These are phyloP conservation scores for Pogonocichla stellata DNA, from an alignment of 2,113 vertebrate genomes.

Conservation along the genomic window DNA sequence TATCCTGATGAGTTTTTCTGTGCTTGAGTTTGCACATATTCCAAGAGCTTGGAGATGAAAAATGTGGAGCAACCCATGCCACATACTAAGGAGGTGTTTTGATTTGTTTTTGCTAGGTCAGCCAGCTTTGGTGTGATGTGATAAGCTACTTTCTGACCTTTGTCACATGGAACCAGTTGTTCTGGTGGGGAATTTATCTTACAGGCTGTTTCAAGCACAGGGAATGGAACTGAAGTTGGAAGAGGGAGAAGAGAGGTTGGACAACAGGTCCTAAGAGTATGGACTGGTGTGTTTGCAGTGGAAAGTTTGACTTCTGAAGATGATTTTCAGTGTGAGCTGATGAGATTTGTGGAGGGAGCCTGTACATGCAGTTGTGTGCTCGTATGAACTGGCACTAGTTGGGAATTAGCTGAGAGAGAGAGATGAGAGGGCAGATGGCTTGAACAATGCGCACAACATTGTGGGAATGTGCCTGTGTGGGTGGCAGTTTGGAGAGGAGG, in stretches of 20 bases:
- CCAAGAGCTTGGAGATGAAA: not conserved
- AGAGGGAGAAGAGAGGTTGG: not conserved
- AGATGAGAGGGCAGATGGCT: not conserved
- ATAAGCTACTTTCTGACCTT: not conserved
- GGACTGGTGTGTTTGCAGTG: not conserved
- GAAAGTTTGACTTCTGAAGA: not conserved
- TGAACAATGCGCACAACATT: not conserved
- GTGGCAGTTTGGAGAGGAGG: not conserved
- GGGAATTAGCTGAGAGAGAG: not conserved
- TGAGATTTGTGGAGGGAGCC: not conserved
- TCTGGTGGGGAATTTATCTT: not conserved
- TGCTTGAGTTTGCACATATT: not conserved
- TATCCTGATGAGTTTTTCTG: not conserved
- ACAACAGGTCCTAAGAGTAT: not conserved
- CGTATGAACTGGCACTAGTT: not conserved
- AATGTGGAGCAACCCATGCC: not conserved
- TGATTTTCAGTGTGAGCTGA: not conserved
- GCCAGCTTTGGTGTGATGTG: not conserved
- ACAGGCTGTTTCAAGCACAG: not conserved
- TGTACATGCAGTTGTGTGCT: not conserved
- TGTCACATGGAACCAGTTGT: not conserved
- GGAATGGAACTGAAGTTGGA: not conserved
- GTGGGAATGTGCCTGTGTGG: not conserved
- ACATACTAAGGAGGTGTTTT: not conserved
- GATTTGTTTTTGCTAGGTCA: not conserved